phyloP scores from a whole-genome alignment of 2,113 vertebrate genomes.

The Psilopogon haemacephalus region DNA sequence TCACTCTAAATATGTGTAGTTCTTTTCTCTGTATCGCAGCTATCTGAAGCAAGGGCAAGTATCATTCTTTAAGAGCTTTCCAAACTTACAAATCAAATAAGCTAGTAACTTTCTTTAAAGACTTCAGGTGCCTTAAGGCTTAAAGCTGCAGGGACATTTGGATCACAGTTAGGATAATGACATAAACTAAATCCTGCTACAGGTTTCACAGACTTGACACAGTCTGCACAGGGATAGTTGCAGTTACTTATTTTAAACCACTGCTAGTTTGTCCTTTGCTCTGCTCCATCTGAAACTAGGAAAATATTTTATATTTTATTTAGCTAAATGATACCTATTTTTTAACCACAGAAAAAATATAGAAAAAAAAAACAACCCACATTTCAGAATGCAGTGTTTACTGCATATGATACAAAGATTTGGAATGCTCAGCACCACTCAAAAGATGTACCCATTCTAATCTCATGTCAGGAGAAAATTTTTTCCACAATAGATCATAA shows the following conservation, averaged over 20 bases:
- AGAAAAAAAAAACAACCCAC: neutral
- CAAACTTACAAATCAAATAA: neutral
- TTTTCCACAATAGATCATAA: fast-evolving
- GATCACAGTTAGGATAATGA: neutral
- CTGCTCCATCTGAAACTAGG: neutral
- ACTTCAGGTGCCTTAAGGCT: neutral
- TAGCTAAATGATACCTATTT: neutral
- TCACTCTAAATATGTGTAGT: neutral
- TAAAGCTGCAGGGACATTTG: neutral
- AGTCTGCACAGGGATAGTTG: neutral
- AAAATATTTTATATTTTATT: neutral
- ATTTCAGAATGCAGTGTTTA: neutral
- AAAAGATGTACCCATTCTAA: neutral
- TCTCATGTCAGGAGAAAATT: neutral
- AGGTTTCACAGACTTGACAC: neutral
- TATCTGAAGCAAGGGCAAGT: neutral
- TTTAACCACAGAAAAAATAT: neutral
- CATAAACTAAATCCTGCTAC: neutral
- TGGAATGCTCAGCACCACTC: neutral
- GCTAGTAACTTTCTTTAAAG: neutral
- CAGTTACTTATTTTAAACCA: neutral
- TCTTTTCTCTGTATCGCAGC: neutral
- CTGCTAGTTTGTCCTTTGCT: neutral
- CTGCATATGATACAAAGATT: neutral
- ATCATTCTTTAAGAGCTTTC: neutral